phyloP scores from a whole-genome alignment of 1,140 invertebrate species.

The Pygmarrhopalites habei region DNA sequence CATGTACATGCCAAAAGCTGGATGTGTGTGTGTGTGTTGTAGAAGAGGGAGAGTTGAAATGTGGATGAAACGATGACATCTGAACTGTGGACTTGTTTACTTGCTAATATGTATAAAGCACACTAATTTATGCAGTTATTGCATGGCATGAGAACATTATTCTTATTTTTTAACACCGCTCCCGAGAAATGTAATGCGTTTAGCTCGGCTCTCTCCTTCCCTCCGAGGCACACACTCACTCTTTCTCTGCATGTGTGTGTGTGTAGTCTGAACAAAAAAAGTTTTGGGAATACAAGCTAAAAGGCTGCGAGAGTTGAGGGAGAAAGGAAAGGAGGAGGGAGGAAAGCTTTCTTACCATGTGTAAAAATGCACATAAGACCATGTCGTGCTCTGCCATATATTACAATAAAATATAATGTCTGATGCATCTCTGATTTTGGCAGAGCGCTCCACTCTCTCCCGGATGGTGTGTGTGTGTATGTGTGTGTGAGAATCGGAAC shows the following conservation, averaged over 20 bases:
- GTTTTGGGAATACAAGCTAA: too few relatives aligned
- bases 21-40: too few relatives aligned
- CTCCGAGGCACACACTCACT: too few relatives aligned
- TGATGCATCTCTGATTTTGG: conserved; percentile 4
- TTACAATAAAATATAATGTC: background rate
- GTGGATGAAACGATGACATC: background rate
- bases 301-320: too few relatives aligned
- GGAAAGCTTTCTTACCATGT: too few relatives aligned
- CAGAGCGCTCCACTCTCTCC: background rate
- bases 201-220: too few relatives aligned
- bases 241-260: background rate
- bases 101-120: background rate
- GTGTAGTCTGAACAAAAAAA: background rate
- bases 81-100: background rate
- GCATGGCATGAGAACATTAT: background rate
- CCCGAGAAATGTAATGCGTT: background rate
- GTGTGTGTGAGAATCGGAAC: background rate
- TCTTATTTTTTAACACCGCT: conserved; percentile 5
- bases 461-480: background rate
- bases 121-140: background rate
- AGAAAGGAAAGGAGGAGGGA: too few relatives aligned
- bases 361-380: too few relatives aligned
- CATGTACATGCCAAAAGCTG: too few relatives aligned
- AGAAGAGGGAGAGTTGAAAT: too few relatives aligned
- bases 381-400: background rate